A percentile compares a stretch with the other conserved stretches of the same genome.
Evolutionary conservation across 2,113 vertebrate species (phyloP).

Genomic region (Gambusia holbrooki): DNA sequence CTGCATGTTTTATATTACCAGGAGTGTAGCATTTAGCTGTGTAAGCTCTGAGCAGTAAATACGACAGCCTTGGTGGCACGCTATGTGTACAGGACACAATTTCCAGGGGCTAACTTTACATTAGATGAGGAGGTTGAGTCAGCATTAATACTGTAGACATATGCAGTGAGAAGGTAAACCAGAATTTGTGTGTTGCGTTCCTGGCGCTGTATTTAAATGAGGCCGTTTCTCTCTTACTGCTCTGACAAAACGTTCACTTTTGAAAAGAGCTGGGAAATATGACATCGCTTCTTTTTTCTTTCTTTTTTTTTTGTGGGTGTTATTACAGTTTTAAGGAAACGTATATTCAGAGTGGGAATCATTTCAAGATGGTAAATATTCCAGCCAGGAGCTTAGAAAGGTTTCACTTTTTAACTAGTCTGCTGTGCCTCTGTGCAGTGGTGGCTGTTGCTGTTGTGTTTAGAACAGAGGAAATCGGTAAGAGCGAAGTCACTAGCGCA

Average conservation of each 20-base stretch:
- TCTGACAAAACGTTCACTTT: constrained; percentile 51
- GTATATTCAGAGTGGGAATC: constrained; percentile 55
- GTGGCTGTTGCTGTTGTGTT: constrained; percentile 10
- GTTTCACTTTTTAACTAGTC: constrained; percentile 45
- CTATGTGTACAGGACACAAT: constrained; percentile 26
- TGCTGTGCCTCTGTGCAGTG: constrained; percentile 19
- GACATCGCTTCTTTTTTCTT: constrained; percentile 49
- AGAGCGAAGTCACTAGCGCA: constrained; percentile 16
- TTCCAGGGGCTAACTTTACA: constrained; percentile 24
- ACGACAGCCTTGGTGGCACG: constrained; percentile 22
- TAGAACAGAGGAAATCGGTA: constrained; percentile 23
- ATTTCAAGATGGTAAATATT: constrained; percentile 58
- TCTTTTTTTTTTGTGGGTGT: constrained; percentile 41
- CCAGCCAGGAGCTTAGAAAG: constrained; percentile 62
- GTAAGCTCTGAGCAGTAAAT: constrained; percentile 35
- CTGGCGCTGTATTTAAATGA: constrained; percentile 26
- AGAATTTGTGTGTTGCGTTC: constrained; percentile 14
- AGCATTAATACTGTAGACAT: neutral
- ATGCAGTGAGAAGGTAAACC: constrained; percentile 12
- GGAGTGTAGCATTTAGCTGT: constrained; percentile 28
- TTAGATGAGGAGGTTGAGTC: constrained; percentile 1
- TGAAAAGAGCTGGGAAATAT: constrained; percentile 53
- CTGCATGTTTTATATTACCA: constrained; percentile 31
- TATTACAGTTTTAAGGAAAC: constrained; percentile 50
- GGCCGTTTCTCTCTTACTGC: constrained; percentile 23